These are phyloP conservation scores for Tortrix viridana DNA, from an alignment of 2,888 invertebrate genomes.

Conservation along the genomic window DNA sequence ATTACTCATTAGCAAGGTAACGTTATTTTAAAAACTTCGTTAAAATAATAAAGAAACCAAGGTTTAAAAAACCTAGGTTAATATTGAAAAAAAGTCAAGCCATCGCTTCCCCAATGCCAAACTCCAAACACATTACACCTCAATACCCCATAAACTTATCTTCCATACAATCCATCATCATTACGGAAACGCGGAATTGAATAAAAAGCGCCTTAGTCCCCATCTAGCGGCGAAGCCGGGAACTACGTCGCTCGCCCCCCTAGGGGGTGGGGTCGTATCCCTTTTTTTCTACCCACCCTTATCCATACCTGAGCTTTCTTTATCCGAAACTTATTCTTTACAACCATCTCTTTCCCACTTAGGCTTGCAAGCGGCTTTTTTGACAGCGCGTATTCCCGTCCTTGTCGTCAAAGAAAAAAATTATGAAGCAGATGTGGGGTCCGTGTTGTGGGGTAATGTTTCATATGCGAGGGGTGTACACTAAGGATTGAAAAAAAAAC, in stretches of 20 bases:
- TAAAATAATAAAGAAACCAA: too few relatives aligned
- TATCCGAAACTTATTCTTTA: slow-evolving; percentile 81
- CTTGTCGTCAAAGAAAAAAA: slow-evolving; percentile 76
- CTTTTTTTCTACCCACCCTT: slow-evolving; percentile 84
- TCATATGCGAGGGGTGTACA: slow-evolving; percentile 79
- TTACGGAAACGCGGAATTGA: slow-evolving; percentile 82
- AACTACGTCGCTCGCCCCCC: slow-evolving; percentile 61
- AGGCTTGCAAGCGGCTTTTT: slow-evolving; percentile 39
- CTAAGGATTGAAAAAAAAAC: slow-evolving; percentile 72
- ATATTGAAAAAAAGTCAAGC: slow-evolving; percentile 45
- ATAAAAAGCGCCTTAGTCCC: slow-evolving; percentile 75
- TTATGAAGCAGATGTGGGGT: slow-evolving; percentile 76
- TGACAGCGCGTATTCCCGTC: slow-evolving; percentile 53
- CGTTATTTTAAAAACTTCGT: too few relatives aligned
- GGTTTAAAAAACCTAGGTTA: too few relatives aligned
- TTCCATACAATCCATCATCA: slow-evolving; percentile 81
- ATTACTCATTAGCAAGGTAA: too few relatives aligned
- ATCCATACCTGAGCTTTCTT: slow-evolving; percentile 84
- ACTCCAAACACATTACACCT: slow-evolving; percentile 60
- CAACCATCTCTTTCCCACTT: slow-evolving; percentile 63
- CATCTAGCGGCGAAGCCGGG: slow-evolving; percentile 75
- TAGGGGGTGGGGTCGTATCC: slow-evolving; percentile 73
- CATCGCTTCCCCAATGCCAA: slow-evolving; percentile 57
- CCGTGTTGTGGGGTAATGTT: slow-evolving; percentile 77
- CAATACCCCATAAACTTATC: slow-evolving; percentile 79